These are phyloP conservation scores for Macropus fuliginosus DNA, from an alignment of 2,797 vertebrate species.

Conservation along the genomic window DNA sequence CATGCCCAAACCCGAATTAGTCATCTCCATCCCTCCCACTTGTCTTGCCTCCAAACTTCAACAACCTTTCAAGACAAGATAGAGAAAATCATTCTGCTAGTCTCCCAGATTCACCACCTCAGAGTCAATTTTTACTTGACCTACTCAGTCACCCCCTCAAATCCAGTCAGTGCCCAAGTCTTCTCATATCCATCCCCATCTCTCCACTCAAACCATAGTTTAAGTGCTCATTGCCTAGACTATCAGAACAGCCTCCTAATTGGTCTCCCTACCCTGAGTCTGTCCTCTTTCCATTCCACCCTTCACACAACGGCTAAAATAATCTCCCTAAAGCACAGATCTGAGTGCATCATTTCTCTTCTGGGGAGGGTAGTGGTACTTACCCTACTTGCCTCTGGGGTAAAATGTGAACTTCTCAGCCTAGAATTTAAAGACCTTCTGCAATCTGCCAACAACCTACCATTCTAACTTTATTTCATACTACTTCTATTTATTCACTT, in stretches of 20 bases:
- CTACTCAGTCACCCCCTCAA: neutral
- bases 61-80: neutral
- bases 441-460: neutral
- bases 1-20: neutral
- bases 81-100: neutral
- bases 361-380: neutral
- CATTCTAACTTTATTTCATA: neutral
- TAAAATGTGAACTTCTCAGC: neutral
- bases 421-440: neutral
- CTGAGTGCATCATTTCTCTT: neutral
- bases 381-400: neutral
- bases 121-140: neutral
- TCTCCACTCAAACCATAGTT: neutral
- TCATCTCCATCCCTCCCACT: neutral
- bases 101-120: neutral
- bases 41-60: neutral
- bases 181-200: neutral
- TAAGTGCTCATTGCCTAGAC: neutral
- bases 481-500: neutral
- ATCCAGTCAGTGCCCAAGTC: neutral
- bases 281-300: neutral
- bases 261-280: neutral
- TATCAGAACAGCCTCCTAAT: neutral
- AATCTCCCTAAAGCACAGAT: neutral
- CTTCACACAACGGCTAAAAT: neutral